Base-by-base conservation (phyloP, 1,140 invertebrate genomes). In the Frieseomelitta varia region DNA sequence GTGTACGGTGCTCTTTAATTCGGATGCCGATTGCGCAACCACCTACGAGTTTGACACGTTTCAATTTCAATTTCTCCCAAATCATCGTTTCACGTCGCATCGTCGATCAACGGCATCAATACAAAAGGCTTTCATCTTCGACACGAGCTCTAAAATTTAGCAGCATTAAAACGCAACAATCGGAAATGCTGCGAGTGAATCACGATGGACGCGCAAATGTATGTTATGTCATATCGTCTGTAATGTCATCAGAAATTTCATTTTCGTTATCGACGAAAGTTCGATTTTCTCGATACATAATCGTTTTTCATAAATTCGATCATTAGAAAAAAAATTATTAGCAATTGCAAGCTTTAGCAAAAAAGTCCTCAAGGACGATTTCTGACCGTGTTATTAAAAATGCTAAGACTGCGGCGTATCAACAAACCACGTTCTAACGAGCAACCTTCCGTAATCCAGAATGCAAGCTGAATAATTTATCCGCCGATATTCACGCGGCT, bases 401-500 rank as follows among this genome's bases (percentile, higher is more conserved):
- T 65, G 39, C 3, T 11, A 21, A 21, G 24, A 58, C 30, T 58
- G 53, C 24, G 51, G 10, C 47, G 15, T 53, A 83, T 69, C 55
- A 19, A 56, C 65, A 39, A 51, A 79, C 53, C 47, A 53, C 34
- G 69, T 87, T 79, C 73, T 55, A 63, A 27, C 2, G n/a, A 67
- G 27, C 47, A 39, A 75, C 76, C 51, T 55, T 19, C 58, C 72
- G 55, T 30, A 71, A 58, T 79, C 39, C 34, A 71, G 58, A 14
- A 8, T 84, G 81, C 47, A 63, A 34, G 11, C 55, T 56, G 34
- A 15, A 61, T 12, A 17, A 15, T 72, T 76, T 71, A n/a, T 47
- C 55, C 58, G 30, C 71, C 67, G 27, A 34, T 55, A 86, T 75
- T 88, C 88, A 88, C 84, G 87, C 86, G 88, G 86, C 56, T 58